Evolutionary conservation across 2,888 invertebrate genomes (phyloP), one percentile per base, ranked within the genome.

Genomic region (Drosophila nigricruria): DNA sequence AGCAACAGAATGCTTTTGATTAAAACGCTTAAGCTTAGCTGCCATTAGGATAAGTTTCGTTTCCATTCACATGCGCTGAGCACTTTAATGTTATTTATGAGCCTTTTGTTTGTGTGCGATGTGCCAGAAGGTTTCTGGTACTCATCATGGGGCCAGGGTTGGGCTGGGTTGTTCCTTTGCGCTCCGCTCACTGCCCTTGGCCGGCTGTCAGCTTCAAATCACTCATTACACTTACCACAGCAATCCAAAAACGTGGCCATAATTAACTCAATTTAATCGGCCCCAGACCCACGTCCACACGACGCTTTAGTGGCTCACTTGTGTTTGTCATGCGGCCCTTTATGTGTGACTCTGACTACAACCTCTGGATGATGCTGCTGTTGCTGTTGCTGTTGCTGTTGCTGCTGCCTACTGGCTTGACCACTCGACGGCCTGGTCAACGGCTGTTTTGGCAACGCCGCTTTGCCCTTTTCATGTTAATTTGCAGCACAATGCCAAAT

Each of bases 381-480:
- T n/a, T n/a, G n/a, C n/a, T n/a, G n/a, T n/a, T n/a, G n/a, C n/a
- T n/a, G n/a, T n/a, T 12, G 8, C 30, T n/a, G 8, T 10, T 30
- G 54, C 53, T 49, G 42, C 52, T 25, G 9, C 18, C 32, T 12
- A 34, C 47, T 52, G 32, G 66, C 63, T 70, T 77, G 77, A 77
- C 78, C 77, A 77, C 54, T 73, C 54, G 57, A 56, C 40, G 27
- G 40, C 47, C 47, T 73, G 73, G 69, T 57, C 63, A 32, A 43
- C 66, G 72, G 66, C 70, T 64, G 70, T 70, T 69, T 77, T 82
- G 85, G 81, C 86, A 81, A 66, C 86, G 79, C 65, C 70, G 85
- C 83, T 88, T 85, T 85, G 88, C 83, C 85, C 83, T 82, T 86
- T 86, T 86, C 88, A 86, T 86, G 85, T 86, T 88, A 76, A 87